Evolutionary conservation across 2,888 invertebrate genomes (phyloP).

Genomic region (Meganola albula): DNA sequence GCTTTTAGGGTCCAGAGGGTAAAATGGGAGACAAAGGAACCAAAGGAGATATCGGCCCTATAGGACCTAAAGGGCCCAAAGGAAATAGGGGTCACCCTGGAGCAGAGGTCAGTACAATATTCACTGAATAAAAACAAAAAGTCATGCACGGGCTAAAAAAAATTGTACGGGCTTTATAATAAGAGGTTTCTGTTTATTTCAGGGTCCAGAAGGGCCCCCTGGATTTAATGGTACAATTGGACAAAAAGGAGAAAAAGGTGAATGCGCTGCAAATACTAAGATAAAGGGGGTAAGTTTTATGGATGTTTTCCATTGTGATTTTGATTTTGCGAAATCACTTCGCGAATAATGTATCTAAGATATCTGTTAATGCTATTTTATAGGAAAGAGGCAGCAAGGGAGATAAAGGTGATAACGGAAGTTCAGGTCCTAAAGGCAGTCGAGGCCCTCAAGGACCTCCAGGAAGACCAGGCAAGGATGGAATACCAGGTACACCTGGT

Average conservation of each 20-base stretch:
- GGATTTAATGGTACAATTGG: slow-evolving; percentile 36
- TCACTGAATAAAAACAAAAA: too few species aligned
- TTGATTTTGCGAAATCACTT: too few species aligned
- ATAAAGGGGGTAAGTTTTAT: slow-evolving; percentile 36
- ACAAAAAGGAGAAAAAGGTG: slow-evolving; percentile 55
- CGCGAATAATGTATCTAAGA: too few species aligned
- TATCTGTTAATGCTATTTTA: too few species aligned
- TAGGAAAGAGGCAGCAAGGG: slow-evolving; percentile 59
- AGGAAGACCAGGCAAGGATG: slow-evolving; percentile 22
- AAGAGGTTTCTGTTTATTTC: too few species aligned
- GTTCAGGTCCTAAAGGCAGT: slow-evolving; percentile 35
- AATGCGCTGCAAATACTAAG: slow-evolving; percentile 36
- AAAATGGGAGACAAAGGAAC: slow-evolving; percentile 11
- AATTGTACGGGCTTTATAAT: too few species aligned
- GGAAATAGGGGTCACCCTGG: slow-evolving; percentile 30
- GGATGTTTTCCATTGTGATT: too few species aligned
- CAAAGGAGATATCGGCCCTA: slow-evolving; percentile 53
- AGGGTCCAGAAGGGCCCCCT: slow-evolving; percentile 31
- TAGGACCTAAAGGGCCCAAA: slow-evolving; percentile 24
- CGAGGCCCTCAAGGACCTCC: slow-evolving; percentile 35
- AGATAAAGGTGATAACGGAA: slow-evolving; percentile 42
- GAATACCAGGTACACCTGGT: slow-evolving; percentile 34
- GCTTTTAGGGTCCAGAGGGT: slow-evolving; percentile 7
- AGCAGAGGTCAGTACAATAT: slow-evolving; percentile 22
- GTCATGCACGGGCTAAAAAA: too few species aligned